Conservation (phyloP, 2,888 invertebrate genomes). For the Periphyllus acericola region DNA sequence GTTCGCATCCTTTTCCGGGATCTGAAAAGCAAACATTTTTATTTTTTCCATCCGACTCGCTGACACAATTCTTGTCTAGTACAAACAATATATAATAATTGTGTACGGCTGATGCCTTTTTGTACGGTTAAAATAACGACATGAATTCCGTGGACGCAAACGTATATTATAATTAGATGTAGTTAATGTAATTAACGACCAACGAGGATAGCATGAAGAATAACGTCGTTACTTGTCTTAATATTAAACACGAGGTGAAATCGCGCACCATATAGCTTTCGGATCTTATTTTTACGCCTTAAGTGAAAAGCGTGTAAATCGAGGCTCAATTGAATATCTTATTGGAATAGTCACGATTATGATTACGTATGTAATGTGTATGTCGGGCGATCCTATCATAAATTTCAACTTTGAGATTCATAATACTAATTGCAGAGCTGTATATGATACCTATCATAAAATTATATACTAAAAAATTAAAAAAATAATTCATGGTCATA, state of each 20-base stretch:
- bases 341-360: conserved; percentile 25
- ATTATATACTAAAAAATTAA: no score
- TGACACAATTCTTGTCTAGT: not conserved
- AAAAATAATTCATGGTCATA: not conserved
- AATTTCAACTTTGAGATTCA: not conserved
- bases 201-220: conserved; percentile 6
- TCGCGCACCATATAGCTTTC: conserved; percentile 38
- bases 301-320: conserved; percentile 38
- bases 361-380: not conserved
- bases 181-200: conserved; percentile 21
- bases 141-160: not conserved
- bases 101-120: not conserved
- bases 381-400: not conserved
- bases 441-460: no score
- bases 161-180: not conserved
- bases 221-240: conserved; percentile 28
- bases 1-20: conserved; percentile 87
- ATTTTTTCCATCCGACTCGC: not conserved
- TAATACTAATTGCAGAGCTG: not conserved
- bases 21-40: conserved; percentile 71
- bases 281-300: conserved; percentile 1
- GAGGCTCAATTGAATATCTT: not conserved
- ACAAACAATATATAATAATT: not conserved
- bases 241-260: conserved; percentile 40
- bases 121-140: not conserved